Percentiles rank a stretch among this genome's conserved stretches.
Evolutionary conservation across 1,140 invertebrate species (phyloP).

Genomic region (Hyposmocoma kahamanoa): DNA sequence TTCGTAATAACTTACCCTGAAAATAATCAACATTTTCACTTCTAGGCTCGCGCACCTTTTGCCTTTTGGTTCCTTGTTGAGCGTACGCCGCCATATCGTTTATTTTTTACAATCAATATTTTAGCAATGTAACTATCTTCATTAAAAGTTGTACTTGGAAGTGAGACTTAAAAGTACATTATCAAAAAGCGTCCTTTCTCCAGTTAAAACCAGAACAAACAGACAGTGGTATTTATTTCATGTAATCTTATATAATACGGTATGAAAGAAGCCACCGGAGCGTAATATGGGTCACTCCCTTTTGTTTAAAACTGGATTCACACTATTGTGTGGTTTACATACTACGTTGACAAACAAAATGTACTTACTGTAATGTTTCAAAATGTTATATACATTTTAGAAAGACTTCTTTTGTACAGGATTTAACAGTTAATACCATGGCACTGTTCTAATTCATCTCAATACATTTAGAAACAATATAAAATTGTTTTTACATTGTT

Average conservation of each 20-base stretch:
- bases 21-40: conserved; percentile 54
- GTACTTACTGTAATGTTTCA: no score
- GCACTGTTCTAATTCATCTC: no score
- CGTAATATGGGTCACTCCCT: conserved; percentile 14
- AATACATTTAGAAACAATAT: no score
- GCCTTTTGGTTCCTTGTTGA: conserved; percentile 51
- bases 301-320: conserved; percentile 39
- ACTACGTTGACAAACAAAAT: no score
- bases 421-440: no score
- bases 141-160: no score
- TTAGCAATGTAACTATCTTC: background rate
- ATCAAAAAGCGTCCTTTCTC: no score
- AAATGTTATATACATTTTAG: no score
- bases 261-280: conserved; percentile 37
- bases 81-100: conserved; percentile 31
- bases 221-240: background rate
- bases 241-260: conserved; percentile 45
- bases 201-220: conserved; percentile 6
- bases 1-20: conserved; percentile 56
- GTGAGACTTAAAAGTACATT: no score
- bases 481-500: no score
- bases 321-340: no score
- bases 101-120: background rate
- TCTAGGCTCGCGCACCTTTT: conserved; percentile 49
- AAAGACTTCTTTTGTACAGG: no score